Conservation (phyloP, 2,113 vertebrate genomes). For the Corythornis vintsioides region DNA sequence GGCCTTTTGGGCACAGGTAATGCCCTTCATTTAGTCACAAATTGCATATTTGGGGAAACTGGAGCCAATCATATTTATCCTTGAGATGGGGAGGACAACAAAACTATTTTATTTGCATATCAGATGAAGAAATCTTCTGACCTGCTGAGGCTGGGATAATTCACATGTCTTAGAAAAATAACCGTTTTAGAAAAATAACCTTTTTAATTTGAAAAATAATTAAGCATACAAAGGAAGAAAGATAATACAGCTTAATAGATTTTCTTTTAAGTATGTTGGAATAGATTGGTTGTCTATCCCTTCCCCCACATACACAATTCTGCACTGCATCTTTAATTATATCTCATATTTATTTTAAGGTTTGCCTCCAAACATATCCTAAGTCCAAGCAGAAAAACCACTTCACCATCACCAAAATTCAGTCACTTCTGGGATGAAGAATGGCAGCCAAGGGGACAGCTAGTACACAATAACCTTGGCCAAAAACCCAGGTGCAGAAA, state of each 20-base stretch:
- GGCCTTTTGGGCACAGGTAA: background rate
- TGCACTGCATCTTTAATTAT: conserved; percentile 7
- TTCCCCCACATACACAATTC: background rate
- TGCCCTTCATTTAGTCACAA: background rate
- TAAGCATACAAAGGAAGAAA: background rate
- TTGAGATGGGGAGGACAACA: background rate
- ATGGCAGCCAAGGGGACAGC: conserved; percentile 45
- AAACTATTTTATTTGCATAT: background rate
- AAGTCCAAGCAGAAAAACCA: conserved; percentile 39
- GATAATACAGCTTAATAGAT: background rate
- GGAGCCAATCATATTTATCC: background rate
- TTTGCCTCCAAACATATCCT: background rate
- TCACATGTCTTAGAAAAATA: background rate
- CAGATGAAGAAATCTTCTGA: background rate
- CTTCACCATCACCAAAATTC: conserved; percentile 52
- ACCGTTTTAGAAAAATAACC: background rate
- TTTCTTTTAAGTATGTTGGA: background rate
- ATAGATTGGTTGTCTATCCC: background rate
- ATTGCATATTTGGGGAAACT: background rate
- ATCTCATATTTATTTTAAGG: conserved; percentile 10
- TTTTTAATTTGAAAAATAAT: background rate
- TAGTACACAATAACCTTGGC: conserved; percentile 41
- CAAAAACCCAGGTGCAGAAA: conserved; percentile 64
- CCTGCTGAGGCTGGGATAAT: background rate
- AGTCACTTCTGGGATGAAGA: conserved; percentile 39